Percentiles rank a stretch among this genome's conserved stretches.
These are phyloP conservation scores for Anhinga anhinga DNA, from an alignment of 2,113 vertebrate species.

Conservation along the genomic window DNA sequence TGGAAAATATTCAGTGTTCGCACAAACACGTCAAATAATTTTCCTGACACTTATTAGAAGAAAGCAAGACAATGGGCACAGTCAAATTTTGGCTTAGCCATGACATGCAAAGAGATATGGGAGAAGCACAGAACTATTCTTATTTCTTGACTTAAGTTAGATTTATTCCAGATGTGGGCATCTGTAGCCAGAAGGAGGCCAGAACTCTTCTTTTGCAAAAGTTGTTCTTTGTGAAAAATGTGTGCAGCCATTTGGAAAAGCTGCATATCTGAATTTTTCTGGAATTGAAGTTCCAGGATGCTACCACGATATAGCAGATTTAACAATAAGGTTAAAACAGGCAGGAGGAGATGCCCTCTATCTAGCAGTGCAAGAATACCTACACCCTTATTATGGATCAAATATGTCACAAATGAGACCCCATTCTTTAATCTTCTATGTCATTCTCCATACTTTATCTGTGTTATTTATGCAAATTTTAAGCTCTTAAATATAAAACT, in stretches of 20 bases:
- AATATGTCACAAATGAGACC: background rate
- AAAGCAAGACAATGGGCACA: background rate
- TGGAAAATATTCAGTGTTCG: background rate
- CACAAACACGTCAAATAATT: background rate
- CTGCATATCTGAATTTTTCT: background rate
- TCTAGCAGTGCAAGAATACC: background rate
- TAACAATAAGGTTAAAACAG: background rate
- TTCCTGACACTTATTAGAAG: background rate
- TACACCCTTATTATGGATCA: background rate
- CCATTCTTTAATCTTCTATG: background rate
- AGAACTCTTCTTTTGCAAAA: background rate
- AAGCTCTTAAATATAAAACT: background rate
- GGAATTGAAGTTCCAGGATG: background rate
- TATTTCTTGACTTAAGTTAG: background rate
- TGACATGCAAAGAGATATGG: background rate
- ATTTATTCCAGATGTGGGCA: conserved; percentile 31
- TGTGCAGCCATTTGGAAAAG: background rate
- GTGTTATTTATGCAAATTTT: background rate
- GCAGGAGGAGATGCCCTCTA: background rate
- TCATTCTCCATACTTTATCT: background rate
- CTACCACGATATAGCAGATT: background rate
- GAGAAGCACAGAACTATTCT: background rate
- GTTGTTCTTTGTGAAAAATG: background rate
- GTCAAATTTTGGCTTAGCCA: background rate
- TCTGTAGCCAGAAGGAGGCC: background rate